Percentiles rank a stretch among this genome's conserved stretches.
Evolutionary conservation across 2,797 vertebrate species (phyloP).

Genomic region (Muscicapa comitata): DNA sequence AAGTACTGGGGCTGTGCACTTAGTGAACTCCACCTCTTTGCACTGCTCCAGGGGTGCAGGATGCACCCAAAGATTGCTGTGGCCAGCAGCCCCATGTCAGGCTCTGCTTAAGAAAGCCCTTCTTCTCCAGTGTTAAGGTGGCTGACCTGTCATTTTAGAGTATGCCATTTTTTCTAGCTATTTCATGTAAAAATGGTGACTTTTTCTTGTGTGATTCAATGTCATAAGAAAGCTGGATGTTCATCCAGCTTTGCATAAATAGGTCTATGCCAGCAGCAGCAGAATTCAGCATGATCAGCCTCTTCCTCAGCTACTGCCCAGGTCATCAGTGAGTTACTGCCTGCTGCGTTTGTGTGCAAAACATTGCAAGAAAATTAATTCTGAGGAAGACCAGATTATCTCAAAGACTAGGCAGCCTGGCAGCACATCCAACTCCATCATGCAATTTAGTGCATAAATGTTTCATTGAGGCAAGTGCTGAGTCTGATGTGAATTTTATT

Average conservation of each 20-base stretch:
- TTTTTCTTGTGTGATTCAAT: not conserved
- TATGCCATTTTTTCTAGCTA: not conserved
- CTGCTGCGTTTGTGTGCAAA: not conserved
- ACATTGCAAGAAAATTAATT: not conserved
- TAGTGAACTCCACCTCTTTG: not conserved
- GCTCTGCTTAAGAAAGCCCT: not conserved
- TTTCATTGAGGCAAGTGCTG: constrained; percentile 52
- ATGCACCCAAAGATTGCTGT: not conserved
- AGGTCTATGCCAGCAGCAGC: not conserved
- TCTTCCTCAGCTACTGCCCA: not conserved
- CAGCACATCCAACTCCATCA: constrained; percentile 46
- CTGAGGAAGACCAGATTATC: not conserved
- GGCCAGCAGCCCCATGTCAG: not conserved
- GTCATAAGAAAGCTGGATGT: not conserved
- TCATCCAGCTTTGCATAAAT: not conserved
- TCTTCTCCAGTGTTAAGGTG: not conserved
- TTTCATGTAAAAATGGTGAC: not conserved
- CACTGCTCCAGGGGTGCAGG: not conserved
- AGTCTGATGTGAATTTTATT: constrained; percentile 56
- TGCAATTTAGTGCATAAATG: constrained; percentile 36
- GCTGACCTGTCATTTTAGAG: not conserved
- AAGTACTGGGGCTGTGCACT: not conserved
- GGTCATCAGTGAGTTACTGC: not conserved
- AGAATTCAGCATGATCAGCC: not conserved
- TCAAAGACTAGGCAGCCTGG: constrained; percentile 15